Base-by-base conservation (phyloP, 1,140 invertebrate genomes). In the Bombus sibiricus region DNA sequence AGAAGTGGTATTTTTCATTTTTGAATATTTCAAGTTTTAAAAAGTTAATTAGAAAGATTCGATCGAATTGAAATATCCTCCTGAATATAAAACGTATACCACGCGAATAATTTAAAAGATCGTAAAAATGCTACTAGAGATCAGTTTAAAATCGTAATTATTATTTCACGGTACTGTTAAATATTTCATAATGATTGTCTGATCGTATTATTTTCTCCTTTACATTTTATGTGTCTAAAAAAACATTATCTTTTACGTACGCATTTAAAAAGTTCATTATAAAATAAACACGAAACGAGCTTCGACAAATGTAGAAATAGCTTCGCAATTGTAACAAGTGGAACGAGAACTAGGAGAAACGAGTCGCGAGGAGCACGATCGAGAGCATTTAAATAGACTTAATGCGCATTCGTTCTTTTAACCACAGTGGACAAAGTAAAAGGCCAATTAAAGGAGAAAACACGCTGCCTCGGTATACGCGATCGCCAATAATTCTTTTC, bases 401-500 rank as follows among this genome's bases (percentile, higher is more conserved):
- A 71, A 59, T 22, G 68, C 39, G 43, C 64, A 22, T 18, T 57
- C 12, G 0, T 71, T 28, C n/a, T 32, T 79, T 83, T 84, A 71
- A 64, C 22, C 22, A 6, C 47, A 22, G n/a, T 3, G 66, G n/a
- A 57, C n/a, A 43, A 43, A 18, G 75, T 62, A 71, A 47, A 79
- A 41, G 66, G 13, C 68, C 79, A 69, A 80, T 84, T 84, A 84
- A 66, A 15, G 39, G 18, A 37, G 43, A 68, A 72, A 72, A 80
- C 76, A 62, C 10, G 83, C 68, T 39, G 34, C 39, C 15, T 39
- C n/a, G 57, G 71, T 47, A 75, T 83, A 83, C 74, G 39, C 37
- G 76, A 53, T 79, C 47, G 75, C 28, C 75, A 80, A 84, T 84
- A 84, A 84, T 84, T 84, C 83, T 84, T 84, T 84, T 84, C 83